Conservation (phyloP, 2,888 invertebrate species). For the Lithodes maja region DNA sequence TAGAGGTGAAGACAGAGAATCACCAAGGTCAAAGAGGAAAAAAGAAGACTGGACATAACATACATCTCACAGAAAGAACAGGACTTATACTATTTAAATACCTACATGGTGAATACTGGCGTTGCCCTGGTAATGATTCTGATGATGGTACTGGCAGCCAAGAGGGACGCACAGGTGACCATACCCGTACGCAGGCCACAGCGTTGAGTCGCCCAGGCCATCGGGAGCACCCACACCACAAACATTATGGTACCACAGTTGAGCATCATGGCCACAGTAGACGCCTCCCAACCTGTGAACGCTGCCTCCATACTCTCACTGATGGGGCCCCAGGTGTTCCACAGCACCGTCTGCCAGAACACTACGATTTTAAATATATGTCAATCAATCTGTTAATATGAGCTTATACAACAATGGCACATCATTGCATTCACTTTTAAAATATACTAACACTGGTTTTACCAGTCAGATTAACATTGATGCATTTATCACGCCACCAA, state of each 20-base stretch:
- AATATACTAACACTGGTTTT: too few relatives aligned
- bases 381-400: too few relatives aligned
- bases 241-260: slow-evolving; percentile 62
- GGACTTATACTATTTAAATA: slow-evolving; percentile 10
- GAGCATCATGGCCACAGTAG: slow-evolving; percentile 63
- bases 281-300: slow-evolving; percentile 41
- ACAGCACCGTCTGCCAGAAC: background rate
- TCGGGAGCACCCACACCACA: slow-evolving; percentile 49
- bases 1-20: background rate
- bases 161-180: slow-evolving; percentile 69
- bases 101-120: slow-evolving; percentile 72
- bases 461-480: too few relatives aligned
- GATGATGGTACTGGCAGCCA: slow-evolving; percentile 72
- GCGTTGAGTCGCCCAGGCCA: slow-evolving; percentile 50
- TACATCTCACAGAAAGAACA: background rate
- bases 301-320: slow-evolving; percentile 31
- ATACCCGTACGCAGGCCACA: slow-evolving; percentile 53
- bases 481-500: too few relatives aligned
- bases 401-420: too few relatives aligned
- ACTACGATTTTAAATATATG: too few relatives aligned
- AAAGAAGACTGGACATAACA: background rate
- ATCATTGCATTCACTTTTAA: too few relatives aligned
- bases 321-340: slow-evolving; percentile 50
- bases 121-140: slow-evolving; percentile 72
- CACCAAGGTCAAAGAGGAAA: background rate